Evolutionary conservation across 2,113 vertebrate species (phyloP).

Genomic region (Lanius collurio): DNA sequence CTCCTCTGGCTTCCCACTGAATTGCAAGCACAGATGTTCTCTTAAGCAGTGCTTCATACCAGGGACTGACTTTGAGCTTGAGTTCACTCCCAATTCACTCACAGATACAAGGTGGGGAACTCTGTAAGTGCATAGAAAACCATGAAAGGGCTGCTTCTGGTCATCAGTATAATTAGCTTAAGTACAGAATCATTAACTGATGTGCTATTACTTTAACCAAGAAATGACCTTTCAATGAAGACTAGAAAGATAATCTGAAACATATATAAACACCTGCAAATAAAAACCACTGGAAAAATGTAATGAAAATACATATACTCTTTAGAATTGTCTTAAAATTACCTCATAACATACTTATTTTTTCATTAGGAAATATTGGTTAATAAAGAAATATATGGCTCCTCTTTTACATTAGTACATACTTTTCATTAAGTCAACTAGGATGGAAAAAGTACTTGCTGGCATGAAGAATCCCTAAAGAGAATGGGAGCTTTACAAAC

Average conservation of each 20-base stretch:
- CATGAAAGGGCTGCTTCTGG: neutral
- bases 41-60: neutral
- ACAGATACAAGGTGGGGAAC: neutral
- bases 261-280: neutral
- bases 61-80: neutral
- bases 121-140: neutral
- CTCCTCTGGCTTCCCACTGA: neutral
- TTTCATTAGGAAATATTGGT: neutral
- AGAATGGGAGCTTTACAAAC: neutral
- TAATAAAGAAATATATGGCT: neutral
- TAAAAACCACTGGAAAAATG: neutral
- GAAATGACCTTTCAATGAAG: neutral
- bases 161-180: neutral
- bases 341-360: neutral
- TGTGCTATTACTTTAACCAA: neutral
- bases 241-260: neutral
- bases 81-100: neutral
- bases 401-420: neutral
- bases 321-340: neutral
- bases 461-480: neutral
- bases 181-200: neutral
- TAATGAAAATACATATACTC: neutral
- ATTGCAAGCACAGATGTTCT: neutral
- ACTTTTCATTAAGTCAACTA: neutral
- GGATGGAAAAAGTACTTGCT: neutral